Conservation (phyloP, 2,888 invertebrate genomes). For the Druceiella hillmani region DNA sequence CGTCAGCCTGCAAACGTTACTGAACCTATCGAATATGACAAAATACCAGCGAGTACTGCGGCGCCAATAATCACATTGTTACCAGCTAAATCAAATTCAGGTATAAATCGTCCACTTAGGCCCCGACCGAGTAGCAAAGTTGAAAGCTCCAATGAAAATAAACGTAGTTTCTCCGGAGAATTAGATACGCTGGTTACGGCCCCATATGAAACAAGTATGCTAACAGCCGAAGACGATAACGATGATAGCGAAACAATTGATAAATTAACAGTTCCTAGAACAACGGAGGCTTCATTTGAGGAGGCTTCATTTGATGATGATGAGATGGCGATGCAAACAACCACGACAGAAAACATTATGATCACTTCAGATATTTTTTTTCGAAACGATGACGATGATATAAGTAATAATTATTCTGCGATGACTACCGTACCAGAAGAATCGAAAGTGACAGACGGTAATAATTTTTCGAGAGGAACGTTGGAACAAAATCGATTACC, state of each 20-base stretch:
- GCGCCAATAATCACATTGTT: conserved; percentile 52
- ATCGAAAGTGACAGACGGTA: too few relatives aligned
- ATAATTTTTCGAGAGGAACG: too few relatives aligned
- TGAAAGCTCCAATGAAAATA: conserved; percentile 31
- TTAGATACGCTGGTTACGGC: conserved; percentile 30
- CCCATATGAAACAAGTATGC: too few relatives aligned
- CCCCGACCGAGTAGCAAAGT: conserved; percentile 53
- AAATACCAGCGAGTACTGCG: conserved; percentile 26
- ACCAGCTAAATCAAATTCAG: conserved; percentile 76
- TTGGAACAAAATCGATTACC: too few relatives aligned
- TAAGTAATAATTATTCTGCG: too few relatives aligned
- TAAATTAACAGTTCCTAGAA: conserved; percentile 16
- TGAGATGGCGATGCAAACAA: too few relatives aligned
- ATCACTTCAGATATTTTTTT: too few relatives aligned
- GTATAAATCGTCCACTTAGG: conserved; percentile 64
- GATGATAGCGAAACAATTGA: conserved; percentile 28
- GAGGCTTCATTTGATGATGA: too few relatives aligned
- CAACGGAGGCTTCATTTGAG: conserved; percentile 20
- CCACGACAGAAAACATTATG: too few relatives aligned
- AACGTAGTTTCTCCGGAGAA: conserved; percentile 34
- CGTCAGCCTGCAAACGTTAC: conserved; percentile 11
- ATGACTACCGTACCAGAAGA: too few relatives aligned
- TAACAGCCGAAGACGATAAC: too few relatives aligned
- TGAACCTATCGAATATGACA: conserved; percentile 21
- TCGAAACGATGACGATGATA: too few relatives aligned